Conservation (phyloP, 92 coral and sea anemone genomes). For the Nematostella vectensis region DNA sequence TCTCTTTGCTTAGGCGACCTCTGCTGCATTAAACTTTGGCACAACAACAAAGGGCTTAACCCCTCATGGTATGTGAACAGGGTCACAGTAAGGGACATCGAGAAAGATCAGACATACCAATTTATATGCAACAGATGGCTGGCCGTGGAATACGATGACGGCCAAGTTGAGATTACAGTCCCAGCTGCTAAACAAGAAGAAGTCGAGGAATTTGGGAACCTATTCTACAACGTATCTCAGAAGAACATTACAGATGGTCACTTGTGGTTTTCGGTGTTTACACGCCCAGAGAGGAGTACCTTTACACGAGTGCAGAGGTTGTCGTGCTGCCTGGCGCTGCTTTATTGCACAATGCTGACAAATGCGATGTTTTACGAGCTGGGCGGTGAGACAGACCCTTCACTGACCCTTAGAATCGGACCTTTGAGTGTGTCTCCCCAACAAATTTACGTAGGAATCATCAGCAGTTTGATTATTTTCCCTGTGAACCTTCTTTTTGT, state of each 20-base stretch:
- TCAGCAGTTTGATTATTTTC: slow-evolving; percentile 57
- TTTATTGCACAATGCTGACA: slow-evolving; percentile 60
- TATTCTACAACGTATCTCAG: slow-evolving; percentile 46
- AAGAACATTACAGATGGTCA: slow-evolving; percentile 63
- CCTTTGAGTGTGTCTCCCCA: slow-evolving; percentile 26
- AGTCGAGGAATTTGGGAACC: slow-evolving; percentile 43
- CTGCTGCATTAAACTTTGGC: slow-evolving; percentile 66
- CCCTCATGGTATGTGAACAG: slow-evolving; percentile 86
- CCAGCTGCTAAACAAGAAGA: slow-evolving; percentile 60
- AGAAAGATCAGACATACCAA: slow-evolving; percentile 50
- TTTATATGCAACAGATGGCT: slow-evolving; percentile 89
- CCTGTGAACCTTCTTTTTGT: slow-evolving; percentile 55
- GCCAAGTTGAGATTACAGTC: slow-evolving; percentile 62
- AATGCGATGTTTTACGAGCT: slow-evolving; percentile 57
- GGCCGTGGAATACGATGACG: slow-evolving; percentile 94
- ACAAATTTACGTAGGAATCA: slow-evolving; percentile 51
- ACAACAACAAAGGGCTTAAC: slow-evolving; percentile 67
- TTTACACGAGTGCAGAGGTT: slow-evolving; percentile 83
- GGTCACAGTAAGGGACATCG: slow-evolving; percentile 62
- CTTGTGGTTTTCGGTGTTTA: slow-evolving; percentile 81
- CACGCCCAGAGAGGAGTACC: slow-evolving; percentile 59
- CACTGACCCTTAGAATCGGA: slow-evolving; percentile 27
- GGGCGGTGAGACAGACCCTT: slow-evolving; percentile 32
- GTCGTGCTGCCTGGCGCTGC: slow-evolving; percentile 73
- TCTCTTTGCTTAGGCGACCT: slow-evolving; percentile 62